Base-by-base conservation (phyloP, 2,113 vertebrate genomes). In the Rafetus swinhoei region DNA sequence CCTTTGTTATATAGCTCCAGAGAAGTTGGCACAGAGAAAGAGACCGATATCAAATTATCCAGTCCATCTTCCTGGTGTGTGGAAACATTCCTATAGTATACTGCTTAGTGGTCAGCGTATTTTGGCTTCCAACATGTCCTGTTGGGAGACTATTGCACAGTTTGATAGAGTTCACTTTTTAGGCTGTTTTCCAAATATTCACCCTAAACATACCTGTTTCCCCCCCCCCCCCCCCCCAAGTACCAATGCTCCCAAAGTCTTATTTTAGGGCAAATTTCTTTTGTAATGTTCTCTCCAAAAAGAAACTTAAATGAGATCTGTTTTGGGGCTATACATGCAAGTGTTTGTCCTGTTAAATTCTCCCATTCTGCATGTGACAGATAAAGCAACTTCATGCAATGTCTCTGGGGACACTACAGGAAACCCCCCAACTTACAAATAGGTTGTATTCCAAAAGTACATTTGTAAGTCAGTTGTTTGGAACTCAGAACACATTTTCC, bases 1-100 rank as follows among this genome's bases (percentile, higher is more conserved):
- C 87, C 82, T 85, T 95, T 93, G 92, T 96, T 97, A 90, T 32
- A 77, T 81, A 0, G 4, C 84, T 95, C 62, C 83, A 54, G 85
- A 79, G 93, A 96, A 95, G 96, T 90, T 96, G 94, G 88, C 89
- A 24, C 85, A 25, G 84, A 35, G 84, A 93, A 96, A 97, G 95
- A 97, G 95, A 97, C 93, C 90, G 6, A 45, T 90, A 90, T 88
- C 81, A 86, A 92, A 95, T 94, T 95, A 95, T 79, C 82, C 85
- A 92, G 90, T 84, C 88, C 91, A 94, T 94, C 92, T 69, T 95
- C 39, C 74, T 90, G 93, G 95, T 96, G 85, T 92, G 93, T 81
- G 83, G 79, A 90, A 85, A 79, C 94, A 93, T 97, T 96, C 93
- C 80, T 50, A 59, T 5, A 16, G 65, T 5, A 65, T 65, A 35